Conservation (phyloP, 2,888 invertebrate species). For the Chloromyia formosa region DNA sequence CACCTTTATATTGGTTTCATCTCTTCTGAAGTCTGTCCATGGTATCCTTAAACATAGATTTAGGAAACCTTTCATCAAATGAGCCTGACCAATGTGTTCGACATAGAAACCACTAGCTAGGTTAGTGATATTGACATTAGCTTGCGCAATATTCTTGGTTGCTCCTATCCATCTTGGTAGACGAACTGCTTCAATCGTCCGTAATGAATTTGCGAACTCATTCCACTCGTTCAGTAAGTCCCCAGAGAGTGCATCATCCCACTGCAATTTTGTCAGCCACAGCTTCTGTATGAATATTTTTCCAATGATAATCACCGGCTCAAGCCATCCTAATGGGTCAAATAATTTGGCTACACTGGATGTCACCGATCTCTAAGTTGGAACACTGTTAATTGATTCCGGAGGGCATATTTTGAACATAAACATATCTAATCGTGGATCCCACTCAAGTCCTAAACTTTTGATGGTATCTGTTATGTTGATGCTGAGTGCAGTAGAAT, state of each 20-base stretch:
- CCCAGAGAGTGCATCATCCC: no score
- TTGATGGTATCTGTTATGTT: background rate
- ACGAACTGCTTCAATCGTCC: no score
- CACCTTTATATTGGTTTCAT: background rate
- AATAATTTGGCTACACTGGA: slow-evolving; percentile 20
- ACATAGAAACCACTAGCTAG: background rate
- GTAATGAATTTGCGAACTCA: no score
- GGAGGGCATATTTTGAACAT: background rate
- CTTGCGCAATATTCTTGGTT: no score
- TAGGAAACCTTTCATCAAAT: background rate
- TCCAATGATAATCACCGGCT: slow-evolving; percentile 9
- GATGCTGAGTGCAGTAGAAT: background rate
- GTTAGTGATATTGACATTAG: background rate
- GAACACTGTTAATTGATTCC: background rate
- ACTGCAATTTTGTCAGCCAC: no score
- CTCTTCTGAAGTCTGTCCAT: background rate
- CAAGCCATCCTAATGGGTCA: slow-evolving; percentile 38
- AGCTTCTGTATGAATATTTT: background rate
- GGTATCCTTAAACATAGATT: background rate
- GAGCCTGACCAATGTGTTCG: background rate
- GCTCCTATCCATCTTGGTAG: no score
- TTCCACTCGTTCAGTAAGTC: no score
- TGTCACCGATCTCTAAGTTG: slow-evolving; percentile 25
- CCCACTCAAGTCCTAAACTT: slow-evolving; percentile 31
- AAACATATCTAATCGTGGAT: slow-evolving; percentile 26